Evolutionary conservation across 1,140 invertebrate genomes (phyloP).

Genomic region (Sycophila sp.): DNA sequence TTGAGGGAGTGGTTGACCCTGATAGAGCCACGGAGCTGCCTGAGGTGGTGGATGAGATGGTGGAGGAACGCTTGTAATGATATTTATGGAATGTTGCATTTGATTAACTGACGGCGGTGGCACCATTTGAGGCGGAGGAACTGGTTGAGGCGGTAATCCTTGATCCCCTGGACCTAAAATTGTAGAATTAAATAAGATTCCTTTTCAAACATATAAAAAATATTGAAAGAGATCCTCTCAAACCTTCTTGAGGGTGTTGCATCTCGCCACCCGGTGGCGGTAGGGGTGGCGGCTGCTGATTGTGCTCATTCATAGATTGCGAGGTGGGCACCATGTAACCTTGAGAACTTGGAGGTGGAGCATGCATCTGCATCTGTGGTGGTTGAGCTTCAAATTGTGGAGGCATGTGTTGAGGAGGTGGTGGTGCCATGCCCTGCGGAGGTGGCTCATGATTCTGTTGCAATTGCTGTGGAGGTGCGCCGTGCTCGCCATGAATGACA

Average conservation of each 20-base stretch:
- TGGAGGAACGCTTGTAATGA: conserved; percentile 61
- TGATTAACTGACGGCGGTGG: conserved; percentile 58
- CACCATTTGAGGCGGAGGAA: conserved; percentile 63
- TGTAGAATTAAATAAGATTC: neutral
- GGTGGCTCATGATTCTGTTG: conserved; percentile 55
- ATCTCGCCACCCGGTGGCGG: conserved; percentile 48
- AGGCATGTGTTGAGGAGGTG: conserved; percentile 48
- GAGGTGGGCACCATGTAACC: conserved; percentile 32
- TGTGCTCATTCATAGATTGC: conserved; percentile 27
- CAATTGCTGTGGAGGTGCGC: conserved; percentile 53
- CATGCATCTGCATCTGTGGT: conserved; percentile 43
- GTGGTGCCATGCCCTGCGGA: conserved; percentile 49
- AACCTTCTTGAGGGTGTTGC: conserved; percentile 54
- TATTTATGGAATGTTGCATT: conserved; percentile 59
- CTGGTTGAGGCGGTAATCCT: conserved; percentile 56
- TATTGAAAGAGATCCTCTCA: too few relatives aligned
- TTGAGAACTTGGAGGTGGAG: conserved; percentile 50
- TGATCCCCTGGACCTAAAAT: conserved; percentile 49
- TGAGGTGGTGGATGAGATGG: conserved; percentile 57
- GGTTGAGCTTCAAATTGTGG: conserved; percentile 59
- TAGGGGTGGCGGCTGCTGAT: conserved; percentile 50
- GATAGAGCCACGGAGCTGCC: conserved; percentile 60
- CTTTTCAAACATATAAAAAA: too few relatives aligned
- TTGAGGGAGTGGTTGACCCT: conserved; percentile 52
- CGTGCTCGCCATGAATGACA: conserved; percentile 56